Evolutionary conservation across 2,888 invertebrate genomes (phyloP).

Genomic region (Arrhopalites spinosus): DNA sequence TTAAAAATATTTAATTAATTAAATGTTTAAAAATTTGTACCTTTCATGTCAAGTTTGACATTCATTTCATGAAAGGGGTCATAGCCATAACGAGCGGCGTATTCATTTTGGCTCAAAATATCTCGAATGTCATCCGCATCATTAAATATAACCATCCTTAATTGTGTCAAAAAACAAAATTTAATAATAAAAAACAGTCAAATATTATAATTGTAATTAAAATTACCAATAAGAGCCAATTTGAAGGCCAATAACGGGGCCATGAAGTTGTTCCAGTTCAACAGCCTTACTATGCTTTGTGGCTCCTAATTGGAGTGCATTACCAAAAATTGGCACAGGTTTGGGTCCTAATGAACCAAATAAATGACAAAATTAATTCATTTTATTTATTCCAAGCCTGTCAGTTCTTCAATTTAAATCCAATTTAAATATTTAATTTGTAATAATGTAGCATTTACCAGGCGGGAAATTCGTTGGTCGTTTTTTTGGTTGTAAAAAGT

Average conservation of each 20-base stretch:
- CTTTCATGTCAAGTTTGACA: neutral
- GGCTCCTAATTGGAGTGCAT: neutral
- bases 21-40: too few species aligned
- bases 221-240: neutral
- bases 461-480: neutral
- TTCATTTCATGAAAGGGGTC: neutral
- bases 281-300: neutral
- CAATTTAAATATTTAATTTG: neutral
- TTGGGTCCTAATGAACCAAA: neutral
- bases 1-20: too few species aligned
- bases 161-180: neutral
- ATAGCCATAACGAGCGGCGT: neutral
- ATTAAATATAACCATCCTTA: neutral
- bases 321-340: neutral
- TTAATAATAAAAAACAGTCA: too few species aligned
- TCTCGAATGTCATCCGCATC: neutral
- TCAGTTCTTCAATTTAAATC: neutral
- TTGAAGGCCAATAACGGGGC: neutral
- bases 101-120: neutral
- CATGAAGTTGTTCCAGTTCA: neutral
- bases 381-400: neutral
- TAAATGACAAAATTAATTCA: neutral
- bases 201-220: too few species aligned
- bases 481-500: neutral
- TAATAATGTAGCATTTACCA: neutral